A percentile compares a stretch with the other conserved stretches of the same genome.
Evolutionary conservation across 2,888 invertebrate genomes (phyloP).

Genomic region (Thera britannica): DNA sequence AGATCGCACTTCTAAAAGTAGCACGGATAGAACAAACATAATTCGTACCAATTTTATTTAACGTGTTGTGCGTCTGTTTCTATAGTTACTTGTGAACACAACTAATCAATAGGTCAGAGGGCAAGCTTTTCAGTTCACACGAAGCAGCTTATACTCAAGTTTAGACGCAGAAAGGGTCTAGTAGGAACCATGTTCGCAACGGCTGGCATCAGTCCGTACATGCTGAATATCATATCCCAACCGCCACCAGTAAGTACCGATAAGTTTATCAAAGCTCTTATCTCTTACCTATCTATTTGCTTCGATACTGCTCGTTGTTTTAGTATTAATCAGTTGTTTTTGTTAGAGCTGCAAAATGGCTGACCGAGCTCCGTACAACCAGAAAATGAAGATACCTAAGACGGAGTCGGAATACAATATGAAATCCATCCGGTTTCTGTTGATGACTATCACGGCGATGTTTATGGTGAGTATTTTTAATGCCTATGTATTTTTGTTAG

Average conservation of each 20-base stretch:
- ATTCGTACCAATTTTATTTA: constrained; percentile 5
- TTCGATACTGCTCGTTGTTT: constrained; percentile 35
- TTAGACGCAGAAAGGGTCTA: background rate
- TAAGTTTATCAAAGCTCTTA: constrained; percentile 55
- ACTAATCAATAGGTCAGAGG: constrained; percentile 22
- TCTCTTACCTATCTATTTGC: constrained; percentile 46
- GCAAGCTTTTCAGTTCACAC: constrained; percentile 1
- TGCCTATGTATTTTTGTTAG: no score
- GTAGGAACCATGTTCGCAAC: constrained; percentile 13
- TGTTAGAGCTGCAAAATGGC: constrained; percentile 24
- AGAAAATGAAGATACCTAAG: constrained; percentile 68
- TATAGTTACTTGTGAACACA: constrained; percentile 18
- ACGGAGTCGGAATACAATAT: constrained; percentile 76
- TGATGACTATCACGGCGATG: constrained; percentile 76
- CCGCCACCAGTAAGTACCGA: constrained; percentile 26
- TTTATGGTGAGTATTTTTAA: constrained; percentile 69
- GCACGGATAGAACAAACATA: background rate
- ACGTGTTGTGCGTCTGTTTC: constrained; percentile 29
- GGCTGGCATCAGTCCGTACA: constrained; percentile 14
- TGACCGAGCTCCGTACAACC: constrained; percentile 42
- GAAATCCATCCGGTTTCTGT: constrained; percentile 77
- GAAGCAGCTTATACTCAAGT: background rate
- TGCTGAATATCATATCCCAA: constrained; percentile 20
- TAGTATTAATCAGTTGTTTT: constrained; percentile 22
- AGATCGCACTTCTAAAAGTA: background rate